Base-by-base conservation (phyloP, 2,113 vertebrate genomes). In the Phrynosoma blainvillii region DNA sequence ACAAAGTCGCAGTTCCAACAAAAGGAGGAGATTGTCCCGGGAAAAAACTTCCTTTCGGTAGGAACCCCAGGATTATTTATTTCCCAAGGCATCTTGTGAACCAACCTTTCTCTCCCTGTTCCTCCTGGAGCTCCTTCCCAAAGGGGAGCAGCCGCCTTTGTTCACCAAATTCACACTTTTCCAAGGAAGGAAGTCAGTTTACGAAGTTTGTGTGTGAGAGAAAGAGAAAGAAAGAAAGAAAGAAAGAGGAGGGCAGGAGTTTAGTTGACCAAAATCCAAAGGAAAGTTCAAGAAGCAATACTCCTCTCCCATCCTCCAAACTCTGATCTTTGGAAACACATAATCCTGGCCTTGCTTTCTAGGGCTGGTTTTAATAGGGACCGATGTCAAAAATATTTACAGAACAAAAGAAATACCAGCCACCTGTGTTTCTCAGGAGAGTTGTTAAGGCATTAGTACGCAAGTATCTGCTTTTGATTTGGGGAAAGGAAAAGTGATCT, bases 1-100 rank as follows among this genome's bases (percentile, higher is more conserved):
- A 98, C 98, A 98, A 97, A 97, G 97, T 98, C 98, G 98, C 98
- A 96, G 96, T 97, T 92, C 91, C 97, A 92, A 94, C 96, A 95
- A 93, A 96, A 92, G 90, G 94, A 96, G 94, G 94, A 96, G 96
- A 91, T 94, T 96, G 93, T 96, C 94, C 94, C 95, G 95, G 96
- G 96, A 97, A 97, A 96, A 97, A 96, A 97, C 96, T 97, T 97
- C 96, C 96, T 96, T 95, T 96, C 95, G 95, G 97, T 97, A 97
- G 96, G 97, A 97, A 90, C 93, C 88, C 54, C 30, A 76, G 94
- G 93, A 77, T 89, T 93, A 92, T 95, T 95, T 56, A 74, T 93
- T 93, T 96, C 75, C 94, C 47, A 25, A 68, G 93, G 74, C 62
- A 78, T 40, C 62, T 78, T 70, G 21, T 47, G 59, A 30, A 9